Conservation (phyloP, 2,113 vertebrate species). For the Phylloscopus whistleri region DNA sequence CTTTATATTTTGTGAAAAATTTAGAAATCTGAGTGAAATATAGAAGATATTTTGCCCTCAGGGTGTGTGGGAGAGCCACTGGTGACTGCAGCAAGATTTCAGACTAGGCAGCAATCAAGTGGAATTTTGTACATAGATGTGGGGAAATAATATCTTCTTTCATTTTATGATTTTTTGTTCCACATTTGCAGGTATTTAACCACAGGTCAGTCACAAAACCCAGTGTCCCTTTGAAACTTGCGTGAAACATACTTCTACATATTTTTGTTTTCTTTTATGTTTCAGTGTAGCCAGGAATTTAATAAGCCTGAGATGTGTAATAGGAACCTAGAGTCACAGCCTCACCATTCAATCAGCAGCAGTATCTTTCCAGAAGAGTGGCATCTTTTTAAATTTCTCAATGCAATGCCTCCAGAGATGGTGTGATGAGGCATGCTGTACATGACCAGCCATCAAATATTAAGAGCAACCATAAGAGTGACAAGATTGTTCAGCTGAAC, state of each 20-base stretch:
- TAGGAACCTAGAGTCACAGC: neutral
- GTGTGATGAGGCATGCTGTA: neutral
- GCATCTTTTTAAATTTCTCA: neutral
- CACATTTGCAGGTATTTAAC: neutral
- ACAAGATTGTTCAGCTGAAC: neutral
- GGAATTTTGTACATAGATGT: neutral
- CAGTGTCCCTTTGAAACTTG: neutral
- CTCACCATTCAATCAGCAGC: neutral
- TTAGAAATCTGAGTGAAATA: neutral
- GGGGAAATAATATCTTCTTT: neutral
- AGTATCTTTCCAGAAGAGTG: neutral
- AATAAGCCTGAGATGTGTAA: neutral
- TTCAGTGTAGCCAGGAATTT: neutral
- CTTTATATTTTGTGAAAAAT: neutral
- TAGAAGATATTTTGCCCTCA: neutral
- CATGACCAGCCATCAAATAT: slow-evolving; percentile 14
- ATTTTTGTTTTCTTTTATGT: neutral
- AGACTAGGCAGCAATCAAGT: neutral
- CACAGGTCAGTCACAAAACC: neutral
- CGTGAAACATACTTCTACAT: rapidly evolving
- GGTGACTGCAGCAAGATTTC: neutral
- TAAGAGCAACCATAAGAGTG: neutral
- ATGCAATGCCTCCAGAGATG: neutral
- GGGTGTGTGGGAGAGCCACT: neutral
- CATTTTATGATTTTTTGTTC: neutral